Evolutionary conservation across 2,113 vertebrate genomes (phyloP).

Genomic region (Heteronetta atricapilla): DNA sequence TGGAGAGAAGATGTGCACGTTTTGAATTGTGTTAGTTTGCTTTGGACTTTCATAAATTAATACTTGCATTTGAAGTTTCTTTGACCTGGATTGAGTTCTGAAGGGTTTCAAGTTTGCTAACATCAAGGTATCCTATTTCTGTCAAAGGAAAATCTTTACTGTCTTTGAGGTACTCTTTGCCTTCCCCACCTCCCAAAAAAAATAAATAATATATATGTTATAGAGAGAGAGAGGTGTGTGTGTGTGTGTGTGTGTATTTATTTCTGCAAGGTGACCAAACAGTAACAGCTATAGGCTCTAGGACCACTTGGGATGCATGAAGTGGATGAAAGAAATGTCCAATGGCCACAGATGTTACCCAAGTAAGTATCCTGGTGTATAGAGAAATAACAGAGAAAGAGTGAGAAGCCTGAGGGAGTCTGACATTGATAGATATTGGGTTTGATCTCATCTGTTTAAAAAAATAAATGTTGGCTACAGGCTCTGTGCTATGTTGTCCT

Average conservation of each 20-base stretch:
- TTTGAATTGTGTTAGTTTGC: neutral
- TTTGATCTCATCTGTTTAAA: neutral
- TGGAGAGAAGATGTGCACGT: neutral
- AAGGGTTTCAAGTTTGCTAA: neutral
- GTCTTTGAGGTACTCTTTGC: neutral
- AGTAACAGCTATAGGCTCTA: neutral
- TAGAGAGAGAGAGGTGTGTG: too few species aligned
- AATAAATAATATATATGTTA: too few species aligned
- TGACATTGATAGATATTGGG: neutral
- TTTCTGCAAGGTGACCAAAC: neutral
- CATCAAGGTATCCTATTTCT: neutral
- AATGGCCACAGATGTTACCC: neutral
- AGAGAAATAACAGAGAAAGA: neutral
- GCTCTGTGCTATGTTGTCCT: neutral
- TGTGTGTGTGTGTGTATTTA: too few species aligned
- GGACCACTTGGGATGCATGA: neutral
- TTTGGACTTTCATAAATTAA: neutral
- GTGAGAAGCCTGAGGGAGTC: neutral
- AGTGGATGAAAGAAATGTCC: neutral
- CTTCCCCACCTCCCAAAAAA: too few species aligned
- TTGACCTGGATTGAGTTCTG: neutral
- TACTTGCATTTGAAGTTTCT: neutral
- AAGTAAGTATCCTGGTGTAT: neutral
- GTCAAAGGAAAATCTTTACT: neutral
- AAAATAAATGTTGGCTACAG: neutral